Conservation (phyloP, 2,113 vertebrate species). For the Neodon shergylaensis region DNA sequence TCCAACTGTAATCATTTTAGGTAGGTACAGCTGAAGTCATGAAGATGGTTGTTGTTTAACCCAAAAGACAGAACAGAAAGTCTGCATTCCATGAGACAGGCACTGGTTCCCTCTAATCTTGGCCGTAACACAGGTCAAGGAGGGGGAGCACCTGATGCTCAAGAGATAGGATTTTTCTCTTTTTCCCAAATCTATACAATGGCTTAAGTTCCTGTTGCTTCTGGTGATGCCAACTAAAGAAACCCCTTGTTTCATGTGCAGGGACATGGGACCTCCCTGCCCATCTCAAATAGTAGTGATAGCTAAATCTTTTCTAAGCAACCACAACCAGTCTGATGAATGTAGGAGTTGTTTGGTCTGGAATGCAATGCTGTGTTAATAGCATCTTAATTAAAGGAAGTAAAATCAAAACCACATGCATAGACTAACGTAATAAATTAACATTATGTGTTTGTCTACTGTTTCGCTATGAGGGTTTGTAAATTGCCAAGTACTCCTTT, state of each 20-base stretch:
- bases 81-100: neutral
- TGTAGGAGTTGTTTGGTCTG: no score
- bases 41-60: neutral
- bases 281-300: no score
- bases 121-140: neutral
- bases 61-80: neutral
- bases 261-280: neutral
- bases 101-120: neutral
- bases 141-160: neutral
- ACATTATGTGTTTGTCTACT: neutral
- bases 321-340: no score
- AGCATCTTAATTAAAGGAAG: no score
- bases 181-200: neutral
- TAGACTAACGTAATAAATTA: neutral
- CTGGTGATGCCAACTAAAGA: neutral
- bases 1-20: neutral
- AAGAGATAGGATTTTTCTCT: neutral
- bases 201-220: neutral
- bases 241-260: neutral
- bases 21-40: neutral
- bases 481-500: neutral
- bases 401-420: no score
- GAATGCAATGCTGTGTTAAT: no score
- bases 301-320: no score
- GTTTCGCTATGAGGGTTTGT: neutral